These are phyloP conservation scores for Strigamia maritima DNA, from an alignment of 2,888 invertebrate species.

Conservation along the genomic window DNA sequence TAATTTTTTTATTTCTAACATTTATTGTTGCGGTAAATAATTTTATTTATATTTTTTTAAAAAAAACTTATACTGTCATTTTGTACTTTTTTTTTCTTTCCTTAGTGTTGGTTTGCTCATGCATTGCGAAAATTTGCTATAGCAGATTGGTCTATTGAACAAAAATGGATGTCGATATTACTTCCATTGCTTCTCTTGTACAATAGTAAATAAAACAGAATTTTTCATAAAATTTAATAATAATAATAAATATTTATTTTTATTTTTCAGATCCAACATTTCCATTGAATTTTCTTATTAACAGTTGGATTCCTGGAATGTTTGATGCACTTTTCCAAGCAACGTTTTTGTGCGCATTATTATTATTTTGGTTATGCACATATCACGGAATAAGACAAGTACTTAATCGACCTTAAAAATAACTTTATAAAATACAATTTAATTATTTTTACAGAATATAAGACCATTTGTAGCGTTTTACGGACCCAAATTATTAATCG, in stretches of 20 bases:
- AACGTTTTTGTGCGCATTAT: constrained; percentile 77
- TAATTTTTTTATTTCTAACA: constrained; percentile 82
- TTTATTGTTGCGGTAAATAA: constrained; percentile 80
- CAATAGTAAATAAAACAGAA: constrained; percentile 68
- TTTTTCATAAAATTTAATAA: neutral
- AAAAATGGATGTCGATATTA: constrained; percentile 89
- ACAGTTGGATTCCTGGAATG: constrained; percentile 88
- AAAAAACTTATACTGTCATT: neutral
- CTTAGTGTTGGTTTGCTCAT: constrained; percentile 89
- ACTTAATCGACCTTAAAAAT: constrained; percentile 41
- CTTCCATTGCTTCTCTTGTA: constrained; percentile 83
- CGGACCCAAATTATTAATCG: constrained; percentile 80
- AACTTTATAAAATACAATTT: neutral
- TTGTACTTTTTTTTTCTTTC: constrained; percentile 41
- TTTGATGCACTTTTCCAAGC: constrained; percentile 86
- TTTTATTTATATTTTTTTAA: neutral
- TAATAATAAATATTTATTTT: neutral
- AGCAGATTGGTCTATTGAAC: constrained; percentile 95
- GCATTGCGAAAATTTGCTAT: constrained; percentile 79
- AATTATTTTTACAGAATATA: constrained; percentile 68
- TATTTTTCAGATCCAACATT: constrained; percentile 80
- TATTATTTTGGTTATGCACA: constrained; percentile 91
- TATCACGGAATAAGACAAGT: constrained; percentile 93
- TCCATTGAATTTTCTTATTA: constrained; percentile 81
- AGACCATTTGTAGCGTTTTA: constrained; percentile 81